phyloP scores from a whole-genome alignment of 2,113 vertebrate genomes.

The Candoia aspera region DNA sequence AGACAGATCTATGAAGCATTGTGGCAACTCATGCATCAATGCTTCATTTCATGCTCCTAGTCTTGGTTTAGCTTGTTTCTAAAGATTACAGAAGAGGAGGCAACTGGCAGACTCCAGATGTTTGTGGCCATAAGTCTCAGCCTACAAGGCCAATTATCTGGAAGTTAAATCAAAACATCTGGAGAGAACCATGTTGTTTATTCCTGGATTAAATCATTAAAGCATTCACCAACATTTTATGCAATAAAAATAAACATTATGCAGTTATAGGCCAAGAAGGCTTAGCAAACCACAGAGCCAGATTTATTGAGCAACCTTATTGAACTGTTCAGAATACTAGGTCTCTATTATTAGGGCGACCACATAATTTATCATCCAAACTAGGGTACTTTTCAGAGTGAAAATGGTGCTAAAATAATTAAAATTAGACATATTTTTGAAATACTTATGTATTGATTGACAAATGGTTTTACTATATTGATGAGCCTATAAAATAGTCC shows the following conservation, averaged over 20 bases:
- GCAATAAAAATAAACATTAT: neutral
- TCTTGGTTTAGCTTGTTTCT: neutral
- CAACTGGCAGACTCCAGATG: neutral
- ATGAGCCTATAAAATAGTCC: neutral
- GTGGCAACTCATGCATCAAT: slow-evolving; percentile 3
- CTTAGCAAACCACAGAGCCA: neutral
- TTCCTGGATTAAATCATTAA: neutral
- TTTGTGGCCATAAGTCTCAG: neutral
- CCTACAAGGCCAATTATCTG: neutral
- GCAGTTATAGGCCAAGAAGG: neutral
- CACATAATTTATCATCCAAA: neutral
- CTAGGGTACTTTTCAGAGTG: neutral
- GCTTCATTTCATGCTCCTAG: neutral
- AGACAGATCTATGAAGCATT: slow-evolving; percentile 32
- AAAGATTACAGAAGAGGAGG: neutral
- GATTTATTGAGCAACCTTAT: neutral
- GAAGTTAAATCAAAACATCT: neutral
- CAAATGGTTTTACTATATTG: neutral
- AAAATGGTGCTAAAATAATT: neutral
- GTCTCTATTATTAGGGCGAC: neutral
- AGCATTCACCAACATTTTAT: neutral
- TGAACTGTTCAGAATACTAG: neutral
- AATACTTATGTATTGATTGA: neutral
- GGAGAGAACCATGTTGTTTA: neutral
- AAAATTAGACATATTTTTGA: neutral